Conservation (phyloP, 2,888 invertebrate genomes). For the Rhogogaster chlorosoma region DNA sequence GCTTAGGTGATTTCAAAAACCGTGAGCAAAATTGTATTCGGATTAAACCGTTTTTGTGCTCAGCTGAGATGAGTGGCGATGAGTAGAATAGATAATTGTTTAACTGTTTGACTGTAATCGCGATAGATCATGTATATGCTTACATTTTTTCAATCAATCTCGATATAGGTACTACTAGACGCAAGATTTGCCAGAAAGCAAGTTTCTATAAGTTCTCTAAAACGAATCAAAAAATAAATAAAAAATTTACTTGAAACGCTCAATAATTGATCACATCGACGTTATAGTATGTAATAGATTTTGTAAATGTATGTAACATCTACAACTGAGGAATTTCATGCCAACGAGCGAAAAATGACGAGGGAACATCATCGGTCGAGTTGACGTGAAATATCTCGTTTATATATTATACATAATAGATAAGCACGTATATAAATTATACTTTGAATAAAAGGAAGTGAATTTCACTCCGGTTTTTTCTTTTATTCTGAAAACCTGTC, state of each 20-base stretch:
- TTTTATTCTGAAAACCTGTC: background rate
- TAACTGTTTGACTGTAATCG: background rate
- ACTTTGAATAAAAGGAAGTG: background rate
- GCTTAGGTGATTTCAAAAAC: background rate
- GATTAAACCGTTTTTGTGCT: background rate
- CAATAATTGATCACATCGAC: slow-evolving; percentile 28
- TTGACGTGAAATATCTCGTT: no score
- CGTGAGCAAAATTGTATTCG: background rate
- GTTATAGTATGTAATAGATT: background rate
- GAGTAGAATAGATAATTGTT: background rate
- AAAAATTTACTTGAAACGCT: background rate
- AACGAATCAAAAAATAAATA: background rate
- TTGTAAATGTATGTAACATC: background rate
- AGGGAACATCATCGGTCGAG: no score
- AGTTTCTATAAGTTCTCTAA: background rate
- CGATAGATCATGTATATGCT: background rate
- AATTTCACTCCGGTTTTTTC: background rate
- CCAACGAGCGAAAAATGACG: no score
- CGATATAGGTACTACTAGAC: background rate
- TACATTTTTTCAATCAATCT: background rate
- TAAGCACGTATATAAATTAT: background rate
- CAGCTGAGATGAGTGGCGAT: background rate
- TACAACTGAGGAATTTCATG: no score
- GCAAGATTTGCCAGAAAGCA: no score
- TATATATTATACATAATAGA: background rate